Evolutionary conservation across 1,140 invertebrate genomes (phyloP).

Genomic region (Zaprionus taronus): DNA sequence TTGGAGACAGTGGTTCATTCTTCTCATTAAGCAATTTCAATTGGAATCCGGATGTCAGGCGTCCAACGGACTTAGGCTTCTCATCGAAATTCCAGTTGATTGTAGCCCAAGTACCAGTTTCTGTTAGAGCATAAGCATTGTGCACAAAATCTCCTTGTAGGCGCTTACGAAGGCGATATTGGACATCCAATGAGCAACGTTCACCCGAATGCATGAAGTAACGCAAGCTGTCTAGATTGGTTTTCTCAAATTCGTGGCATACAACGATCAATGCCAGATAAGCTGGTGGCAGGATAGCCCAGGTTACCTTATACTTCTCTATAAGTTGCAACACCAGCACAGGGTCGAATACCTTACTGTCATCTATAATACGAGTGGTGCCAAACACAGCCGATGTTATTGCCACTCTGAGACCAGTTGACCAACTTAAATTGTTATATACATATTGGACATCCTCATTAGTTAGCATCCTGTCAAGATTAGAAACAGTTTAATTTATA

Average conservation of each 20-base stretch:
- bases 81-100: slow-evolving; percentile 32
- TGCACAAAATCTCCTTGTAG: slow-evolving; percentile 19
- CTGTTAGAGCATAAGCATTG: slow-evolving; percentile 30
- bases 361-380: slow-evolving; percentile 28
- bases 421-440: slow-evolving; percentile 43
- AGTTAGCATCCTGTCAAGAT: slow-evolving; percentile 14
- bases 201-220: slow-evolving; percentile 23
- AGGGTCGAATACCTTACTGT: slow-evolving; percentile 13
- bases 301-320: slow-evolving; percentile 40
- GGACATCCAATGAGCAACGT: slow-evolving; percentile 19
- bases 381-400: slow-evolving; percentile 16
- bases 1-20: slow-evolving; percentile 86
- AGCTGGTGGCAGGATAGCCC: slow-evolving; percentile 8
- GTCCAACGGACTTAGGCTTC: slow-evolving; percentile 39
- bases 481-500: neutral
- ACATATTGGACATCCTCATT: slow-evolving; percentile 23
- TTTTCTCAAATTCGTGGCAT: slow-evolving; percentile 16
- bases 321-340: slow-evolving; percentile 2
- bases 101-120: slow-evolving; percentile 21
- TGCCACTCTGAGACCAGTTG: slow-evolving; percentile 29
- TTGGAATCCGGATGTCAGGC: slow-evolving; percentile 51
- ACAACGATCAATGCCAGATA: slow-evolving; percentile 23
- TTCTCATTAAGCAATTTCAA: slow-evolving; percentile 84
- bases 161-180: slow-evolving; percentile 20
- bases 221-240: slow-evolving; percentile 25